A percentile compares a stretch with the other conserved stretches of the same genome.
Evolutionary conservation across 2,113 vertebrate species (phyloP).

Genomic region (Misgurnus mizolepis): DNA sequence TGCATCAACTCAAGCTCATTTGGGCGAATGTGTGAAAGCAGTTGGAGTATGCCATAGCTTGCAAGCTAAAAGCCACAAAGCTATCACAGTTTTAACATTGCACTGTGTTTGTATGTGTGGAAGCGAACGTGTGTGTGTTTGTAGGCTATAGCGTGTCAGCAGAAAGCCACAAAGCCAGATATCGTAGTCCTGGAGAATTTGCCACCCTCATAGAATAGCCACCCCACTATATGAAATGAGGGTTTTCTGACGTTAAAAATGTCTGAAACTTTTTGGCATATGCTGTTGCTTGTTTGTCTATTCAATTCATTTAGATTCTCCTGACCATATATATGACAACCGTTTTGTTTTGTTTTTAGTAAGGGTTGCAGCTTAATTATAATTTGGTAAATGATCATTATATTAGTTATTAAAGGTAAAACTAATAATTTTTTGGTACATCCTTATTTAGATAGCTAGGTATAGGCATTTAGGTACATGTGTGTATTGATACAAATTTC

Average conservation of each 20-base stretch:
- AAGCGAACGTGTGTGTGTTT: conserved; percentile 19
- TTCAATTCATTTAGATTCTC: no score
- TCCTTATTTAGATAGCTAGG: no score
- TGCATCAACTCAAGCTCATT: conserved; percentile 32
- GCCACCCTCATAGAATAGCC: conserved; percentile 65
- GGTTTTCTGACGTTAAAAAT: conserved; percentile 9
- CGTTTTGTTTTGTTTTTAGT: no score
- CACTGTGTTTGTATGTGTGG: conserved; percentile 14
- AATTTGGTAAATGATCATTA: no score
- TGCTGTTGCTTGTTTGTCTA: neutral
- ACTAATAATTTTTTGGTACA: no score
- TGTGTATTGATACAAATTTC: neutral
- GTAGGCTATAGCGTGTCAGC: conserved; percentile 35
- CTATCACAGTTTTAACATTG: conserved; percentile 14
- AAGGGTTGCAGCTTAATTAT: no score
- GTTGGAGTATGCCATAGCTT: neutral
- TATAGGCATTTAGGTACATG: neutral
- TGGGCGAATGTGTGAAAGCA: conserved; percentile 15
- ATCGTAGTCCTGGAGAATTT: conserved; percentile 66
- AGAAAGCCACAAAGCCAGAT: conserved; percentile 57
- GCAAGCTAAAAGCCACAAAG: conserved; percentile 17
- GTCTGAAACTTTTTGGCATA: neutral
- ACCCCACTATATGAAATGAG: conserved; percentile 49
- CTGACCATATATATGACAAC: no score
- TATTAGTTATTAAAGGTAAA: no score